Evolutionary conservation across 2,888 invertebrate species (phyloP), one percentile per base, ranked within the genome.

Genomic region (Polymixis flavicincta): DNA sequence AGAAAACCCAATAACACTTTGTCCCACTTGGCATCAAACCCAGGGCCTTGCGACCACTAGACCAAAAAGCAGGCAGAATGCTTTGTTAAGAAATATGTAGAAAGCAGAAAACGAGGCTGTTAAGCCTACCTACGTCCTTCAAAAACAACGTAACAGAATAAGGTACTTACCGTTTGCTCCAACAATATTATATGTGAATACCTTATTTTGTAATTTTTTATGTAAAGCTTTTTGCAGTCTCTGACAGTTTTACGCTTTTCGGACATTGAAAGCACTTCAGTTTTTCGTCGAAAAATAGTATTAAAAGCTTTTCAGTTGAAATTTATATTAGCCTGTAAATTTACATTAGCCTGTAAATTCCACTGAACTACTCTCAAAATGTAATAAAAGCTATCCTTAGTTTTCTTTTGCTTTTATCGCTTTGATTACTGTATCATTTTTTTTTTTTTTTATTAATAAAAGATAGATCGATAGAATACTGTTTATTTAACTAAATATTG

Each of bases 401-500:
- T 4, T 45, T 25, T 0, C 17, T 22, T 42, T 69, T 11, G 11
- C 7, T 22, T 28, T 17, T 70, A 11, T 42, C 4, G 0, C 22
- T 42, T 17, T 25, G 1, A 9, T n/a, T 19, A 22, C 37, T 60
- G 32, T 14, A 60, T 28, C 14, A 28, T 28, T 9, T 55, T n/a
- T 8, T 55, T 57, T 28, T 13, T 2, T 37, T 5, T 5, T 37
- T 37, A 37, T n/a, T n/a, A 37, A 3, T 37, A 37, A 37, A 37
- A 37, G 0, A 37, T 37, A 37, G 3, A 37, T 37, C 37, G 37
- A 37, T 37, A 37, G 37, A 37, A 3, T 37, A 37, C 37, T 37
- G 4, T 37, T 37, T 37, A 37, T 37, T n/a, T n/a, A n/a, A n/a
- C n/a, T n/a, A 80, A 80, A 74, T 66, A 82, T 74, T 74, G 70